Base-by-base conservation (phyloP, 2,113 vertebrate genomes). In the Tylochromis polylepis region DNA sequence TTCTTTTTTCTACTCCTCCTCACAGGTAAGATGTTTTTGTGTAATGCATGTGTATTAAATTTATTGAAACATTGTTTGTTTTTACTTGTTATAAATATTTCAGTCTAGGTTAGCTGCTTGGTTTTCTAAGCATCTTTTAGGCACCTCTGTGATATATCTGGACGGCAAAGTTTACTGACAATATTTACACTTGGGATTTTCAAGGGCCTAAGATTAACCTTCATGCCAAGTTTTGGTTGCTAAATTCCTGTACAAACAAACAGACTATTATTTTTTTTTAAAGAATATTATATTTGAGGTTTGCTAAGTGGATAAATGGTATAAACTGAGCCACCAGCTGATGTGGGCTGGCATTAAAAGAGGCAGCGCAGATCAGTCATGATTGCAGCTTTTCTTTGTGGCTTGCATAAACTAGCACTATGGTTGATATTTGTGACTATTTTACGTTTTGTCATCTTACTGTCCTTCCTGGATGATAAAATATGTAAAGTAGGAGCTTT, bases 21-120 rank as follows among this genome's bases (percentile, higher is more conserved):
- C 67, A 49, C 31, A 62, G 34, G 57, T 58, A 53, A 83, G 18
- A 51, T 0, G 3, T 57, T 81, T 46, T 41, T 15, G 56, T 31
- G 29, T 27, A 51, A 24, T 41, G 29, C 70, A 84, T 53, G 41
- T 15, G 58, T 10, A 18, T 49, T 1, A 34, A 49, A 20, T 53
- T 18, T 51, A 77, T n/a, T 31, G 46, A 27, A 72, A 75, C 1
- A 11, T 5, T 75, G 24, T 27, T 24, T 75, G 2, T 51, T 51
- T 77, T 77, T 12, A n/a, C 3, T 31, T 77, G 5, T 77, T 12
- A 51, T 53, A 77, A 77, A 77, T 34, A 34, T 53, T 53, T 53
- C 20, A 51, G 24, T 2, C 5, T 49, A 31, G 0, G 0, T 0
- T 2, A 77, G 27, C 20, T n/a, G 70, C 46, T 77, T 77, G 3